A percentile compares a stretch with the other conserved stretches of the same genome.
Conservation (phyloP, 2,797 vertebrate genomes). For the Eospalax fontanierii region DNA sequence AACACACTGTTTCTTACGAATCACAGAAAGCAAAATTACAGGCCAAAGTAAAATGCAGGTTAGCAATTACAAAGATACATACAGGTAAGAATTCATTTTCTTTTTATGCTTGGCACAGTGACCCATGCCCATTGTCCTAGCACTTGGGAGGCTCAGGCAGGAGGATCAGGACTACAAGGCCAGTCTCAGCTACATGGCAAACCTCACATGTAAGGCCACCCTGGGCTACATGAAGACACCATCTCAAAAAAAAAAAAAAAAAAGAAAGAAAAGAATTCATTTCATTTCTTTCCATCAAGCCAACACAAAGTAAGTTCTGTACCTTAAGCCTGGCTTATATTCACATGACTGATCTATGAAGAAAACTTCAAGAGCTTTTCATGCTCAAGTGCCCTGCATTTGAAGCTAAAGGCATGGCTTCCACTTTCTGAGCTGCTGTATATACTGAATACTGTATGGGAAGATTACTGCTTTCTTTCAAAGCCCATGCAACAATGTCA, state of each 20-base stretch:
- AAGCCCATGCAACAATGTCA: background rate
- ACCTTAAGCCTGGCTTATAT: background rate
- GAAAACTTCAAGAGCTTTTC: background rate
- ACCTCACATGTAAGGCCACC: background rate
- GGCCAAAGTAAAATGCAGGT: background rate
- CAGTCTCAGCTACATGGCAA: background rate
- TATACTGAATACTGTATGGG: background rate
- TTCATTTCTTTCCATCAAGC: background rate
- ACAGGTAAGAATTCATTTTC: background rate
- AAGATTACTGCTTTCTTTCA: background rate
- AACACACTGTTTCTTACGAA: rapidly evolving
- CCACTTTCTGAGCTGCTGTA: background rate
- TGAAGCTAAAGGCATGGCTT: background rate
- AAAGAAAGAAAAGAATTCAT: background rate
- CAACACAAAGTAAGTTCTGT: background rate
- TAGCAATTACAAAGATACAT: background rate
- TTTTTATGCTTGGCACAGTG: background rate
- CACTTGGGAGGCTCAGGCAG: background rate
- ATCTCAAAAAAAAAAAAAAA: background rate
- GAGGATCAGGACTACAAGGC: background rate
- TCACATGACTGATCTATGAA: rapidly evolving
- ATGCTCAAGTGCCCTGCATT: background rate
- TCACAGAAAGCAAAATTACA: background rate
- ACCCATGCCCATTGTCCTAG: background rate
- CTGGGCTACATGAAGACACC: background rate